phyloP scores from a whole-genome alignment of 1,140 invertebrate genomes.

The Drosophila pseudoananassae region DNA sequence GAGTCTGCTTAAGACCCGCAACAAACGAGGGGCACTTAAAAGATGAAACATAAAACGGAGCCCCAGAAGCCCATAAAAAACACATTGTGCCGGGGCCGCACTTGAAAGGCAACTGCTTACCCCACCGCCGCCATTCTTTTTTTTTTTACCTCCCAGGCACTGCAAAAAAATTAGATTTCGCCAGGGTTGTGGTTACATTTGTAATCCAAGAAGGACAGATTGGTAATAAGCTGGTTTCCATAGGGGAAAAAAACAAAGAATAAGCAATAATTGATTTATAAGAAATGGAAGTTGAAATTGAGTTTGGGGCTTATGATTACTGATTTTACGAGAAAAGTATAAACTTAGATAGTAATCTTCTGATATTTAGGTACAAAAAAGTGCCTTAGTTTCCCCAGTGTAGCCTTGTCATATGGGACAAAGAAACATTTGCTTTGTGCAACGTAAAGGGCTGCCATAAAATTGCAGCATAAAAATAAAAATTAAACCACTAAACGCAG shows the following conservation, averaged over 20 bases:
- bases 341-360: too few species aligned
- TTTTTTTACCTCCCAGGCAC: conserved; percentile 13
- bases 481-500: conserved; percentile 80
- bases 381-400: conserved; percentile 3
- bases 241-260: neutral
- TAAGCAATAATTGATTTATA: neutral
- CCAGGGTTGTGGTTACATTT: conserved; percentile 1
- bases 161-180: conserved; percentile 9
- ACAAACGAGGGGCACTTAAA: conserved; percentile 73
- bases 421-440: conserved; percentile 18
- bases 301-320: neutral
- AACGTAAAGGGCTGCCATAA: conserved; percentile 53
- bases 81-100: conserved; percentile 72
- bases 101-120: conserved; percentile 57
- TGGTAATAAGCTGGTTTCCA: neutral
- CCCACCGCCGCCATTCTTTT: conserved; percentile 6
- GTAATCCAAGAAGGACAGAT: neutral
- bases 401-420: conserved; percentile 19
- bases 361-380: too few species aligned
- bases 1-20: conserved; percentile 68
- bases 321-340: too few species aligned
- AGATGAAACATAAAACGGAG: conserved; percentile 78
- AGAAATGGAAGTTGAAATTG: neutral
- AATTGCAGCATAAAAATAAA: conserved; percentile 77
- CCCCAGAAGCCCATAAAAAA: conserved; percentile 75